Base-by-base conservation (phyloP, 2,797 vertebrate genomes). In the Mus caroli region DNA sequence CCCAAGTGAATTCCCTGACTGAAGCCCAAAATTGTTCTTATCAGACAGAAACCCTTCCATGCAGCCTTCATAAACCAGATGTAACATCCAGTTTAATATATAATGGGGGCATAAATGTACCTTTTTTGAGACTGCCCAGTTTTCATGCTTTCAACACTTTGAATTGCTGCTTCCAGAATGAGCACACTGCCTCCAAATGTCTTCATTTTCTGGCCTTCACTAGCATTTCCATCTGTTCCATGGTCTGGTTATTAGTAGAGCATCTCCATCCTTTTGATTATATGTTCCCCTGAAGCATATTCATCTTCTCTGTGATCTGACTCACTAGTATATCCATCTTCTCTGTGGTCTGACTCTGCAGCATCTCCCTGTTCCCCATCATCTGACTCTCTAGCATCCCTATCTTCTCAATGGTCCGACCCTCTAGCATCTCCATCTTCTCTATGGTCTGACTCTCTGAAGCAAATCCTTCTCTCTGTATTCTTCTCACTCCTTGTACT, bases 121-220 rank as follows among this genome's bases (percentile, higher is more conserved):
- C 3, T 26, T 58, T 43, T 50, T 6, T n/a, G 13, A 40, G 1
- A 8, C 0, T 34, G 1, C 28, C 43, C 34, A 52, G 11, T 3
- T 17, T 24, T 22, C 17, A 60, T 83, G 17, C 31, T 6, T 64
- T 22, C 40, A 10, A 1, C 22, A 5, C 12, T 71, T 67, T 56
- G 2, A 9, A 1, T 6, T 40, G 22, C 7, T 73, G 17, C 0
- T 52, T 56, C 24, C n/a, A 75, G 37, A 37, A 19, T 52, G 34
- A 31, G 0, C 9, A 6, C 9, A 12, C 14, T 43, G 20, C 58
- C 3, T 9, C 0, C 3, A 10, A 60, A 2, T 1, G 0, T 26
- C 24, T 20, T 20, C 28, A 15, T 0, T 0, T 12, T 22, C 22
- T 9, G 52, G 22, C 6, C 52, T 15, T 43, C 7, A 10, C 52